Percentiles rank a stretch among this genome's conserved stretches.
These are phyloP conservation scores for Polypterus senegalus DNA, from an alignment of 2,113 vertebrate species.

Conservation along the genomic window DNA sequence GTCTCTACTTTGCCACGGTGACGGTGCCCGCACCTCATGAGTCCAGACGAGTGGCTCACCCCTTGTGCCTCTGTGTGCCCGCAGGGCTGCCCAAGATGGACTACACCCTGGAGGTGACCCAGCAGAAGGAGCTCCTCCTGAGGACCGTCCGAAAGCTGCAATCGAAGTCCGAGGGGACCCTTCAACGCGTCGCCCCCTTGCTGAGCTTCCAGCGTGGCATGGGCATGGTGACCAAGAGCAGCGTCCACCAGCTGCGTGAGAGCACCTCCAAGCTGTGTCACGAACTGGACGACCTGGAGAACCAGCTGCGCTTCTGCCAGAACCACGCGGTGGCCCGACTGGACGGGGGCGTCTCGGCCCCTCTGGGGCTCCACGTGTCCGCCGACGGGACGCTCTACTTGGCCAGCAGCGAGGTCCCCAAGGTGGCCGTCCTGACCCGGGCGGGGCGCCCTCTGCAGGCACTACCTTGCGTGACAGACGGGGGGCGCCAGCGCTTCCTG, in stretches of 20 bases:
- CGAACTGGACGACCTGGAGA: slow-evolving; percentile 32
- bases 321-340: slow-evolving; percentile 23
- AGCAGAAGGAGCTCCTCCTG: slow-evolving; percentile 40
- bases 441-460: slow-evolving; percentile 20
- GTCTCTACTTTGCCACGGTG: no score
- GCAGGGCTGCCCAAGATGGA: slow-evolving; percentile 26
- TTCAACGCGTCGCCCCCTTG: slow-evolving; percentile 22
- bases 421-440: slow-evolving; percentile 29
- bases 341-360: slow-evolving; percentile 16
- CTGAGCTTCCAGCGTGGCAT: slow-evolving; percentile 25
- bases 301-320: slow-evolving; percentile 23
- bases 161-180: slow-evolving; percentile 20
- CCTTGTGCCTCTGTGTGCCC: no score
- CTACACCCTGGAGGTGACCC: slow-evolving; percentile 23
- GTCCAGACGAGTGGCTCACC: no score
- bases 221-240: slow-evolving; percentile 35
- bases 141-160: slow-evolving; percentile 37
- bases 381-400: slow-evolving; percentile 33
- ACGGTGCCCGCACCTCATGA: no score
- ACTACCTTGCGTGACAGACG: slow-evolving; percentile 23
- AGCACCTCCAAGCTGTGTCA: slow-evolving; percentile 27
- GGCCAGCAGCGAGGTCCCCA: slow-evolving; percentile 28
- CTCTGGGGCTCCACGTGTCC: slow-evolving; percentile 34
- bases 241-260: slow-evolving; percentile 35
- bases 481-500: slow-evolving; percentile 19